Evolutionary conservation across 2,888 invertebrate species (phyloP).

Genomic region (Patella pellucida): DNA sequence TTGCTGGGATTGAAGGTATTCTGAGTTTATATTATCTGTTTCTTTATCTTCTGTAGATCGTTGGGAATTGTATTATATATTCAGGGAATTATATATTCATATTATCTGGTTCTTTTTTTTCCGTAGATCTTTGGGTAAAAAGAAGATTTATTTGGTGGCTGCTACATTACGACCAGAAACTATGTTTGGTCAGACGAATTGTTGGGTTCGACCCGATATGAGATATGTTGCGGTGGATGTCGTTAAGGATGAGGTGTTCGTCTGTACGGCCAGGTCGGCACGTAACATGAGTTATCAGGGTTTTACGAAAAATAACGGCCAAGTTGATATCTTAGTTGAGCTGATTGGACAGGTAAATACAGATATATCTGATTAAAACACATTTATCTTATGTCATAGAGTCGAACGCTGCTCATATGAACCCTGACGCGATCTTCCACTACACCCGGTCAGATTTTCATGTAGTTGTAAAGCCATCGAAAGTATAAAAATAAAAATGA

Average conservation of each 20-base stretch:
- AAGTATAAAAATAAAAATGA: too few relatives aligned
- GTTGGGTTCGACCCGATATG: slow-evolving; percentile 97
- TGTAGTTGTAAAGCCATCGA: too few relatives aligned
- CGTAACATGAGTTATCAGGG: slow-evolving; percentile 96
- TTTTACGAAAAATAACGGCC: slow-evolving; percentile 85
- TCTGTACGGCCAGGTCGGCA: slow-evolving; percentile 89
- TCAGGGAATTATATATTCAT: too few relatives aligned
- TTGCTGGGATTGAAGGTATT: too few relatives aligned
- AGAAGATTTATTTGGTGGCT: slow-evolving; percentile 85
- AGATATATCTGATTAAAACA: not conserved
- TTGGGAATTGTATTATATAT: too few relatives aligned
- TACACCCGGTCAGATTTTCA: too few relatives aligned
- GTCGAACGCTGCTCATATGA: too few relatives aligned
- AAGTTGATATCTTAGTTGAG: slow-evolving; percentile 78
- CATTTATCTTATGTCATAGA: too few relatives aligned
- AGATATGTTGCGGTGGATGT: slow-evolving; percentile 87
- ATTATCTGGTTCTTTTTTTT: too few relatives aligned
- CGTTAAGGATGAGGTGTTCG: slow-evolving; percentile 81
- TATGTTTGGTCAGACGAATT: slow-evolving; percentile 99
- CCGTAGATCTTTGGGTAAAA: not conserved
- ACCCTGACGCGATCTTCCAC: too few relatives aligned
- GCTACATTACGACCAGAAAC: slow-evolving; percentile 99
- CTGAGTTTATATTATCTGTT: too few relatives aligned
- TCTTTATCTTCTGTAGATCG: too few relatives aligned
- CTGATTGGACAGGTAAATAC: slow-evolving; percentile 70